phyloP scores from a whole-genome alignment of 1,140 invertebrate genomes.

The Dendroctonus ponderosae region DNA sequence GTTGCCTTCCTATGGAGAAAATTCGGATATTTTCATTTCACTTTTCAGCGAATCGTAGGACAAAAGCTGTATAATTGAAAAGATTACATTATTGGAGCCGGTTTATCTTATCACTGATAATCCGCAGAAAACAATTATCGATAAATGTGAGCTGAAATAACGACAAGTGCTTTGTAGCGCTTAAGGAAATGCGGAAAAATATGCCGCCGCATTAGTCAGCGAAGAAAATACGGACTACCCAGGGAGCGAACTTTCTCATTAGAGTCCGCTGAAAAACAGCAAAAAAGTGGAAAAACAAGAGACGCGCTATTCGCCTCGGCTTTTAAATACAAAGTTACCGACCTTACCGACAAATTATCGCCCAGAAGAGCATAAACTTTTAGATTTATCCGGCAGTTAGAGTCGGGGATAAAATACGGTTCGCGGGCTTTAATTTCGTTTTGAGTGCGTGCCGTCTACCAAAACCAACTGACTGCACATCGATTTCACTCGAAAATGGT shows the following conservation, averaged over 20 bases:
- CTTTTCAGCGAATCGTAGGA: too few species aligned
- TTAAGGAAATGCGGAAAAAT: too few species aligned
- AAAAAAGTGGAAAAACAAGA: constrained; percentile 22
- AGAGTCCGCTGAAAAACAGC: constrained; percentile 6
- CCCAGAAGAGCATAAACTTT: constrained; percentile 32
- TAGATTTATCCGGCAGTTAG: constrained; percentile 35
- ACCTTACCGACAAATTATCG: constrained; percentile 33
- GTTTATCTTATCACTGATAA: too few species aligned
- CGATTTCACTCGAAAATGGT: too few species aligned
- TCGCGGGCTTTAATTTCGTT: constrained; percentile 33
- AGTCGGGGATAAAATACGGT: constrained; percentile 31
- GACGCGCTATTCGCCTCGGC: constrained; percentile 3
- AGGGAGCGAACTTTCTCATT: constrained; percentile 17
- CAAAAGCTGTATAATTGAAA: too few species aligned
- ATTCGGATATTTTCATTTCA: too few species aligned
- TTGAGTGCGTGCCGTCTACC: constrained; percentile 32
- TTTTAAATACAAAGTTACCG: constrained; percentile 32
- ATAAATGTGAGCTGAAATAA: too few species aligned
- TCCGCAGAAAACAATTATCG: too few species aligned
- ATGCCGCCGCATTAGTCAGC: background rate
- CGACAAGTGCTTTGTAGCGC: too few species aligned
- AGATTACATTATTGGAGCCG: too few species aligned
- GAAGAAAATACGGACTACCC: constrained; percentile 8
- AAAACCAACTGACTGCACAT: too few species aligned
- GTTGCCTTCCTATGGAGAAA: too few species aligned